Conservation (phyloP, 2,888 invertebrate species). For the Chaetoderma sp. region DNA sequence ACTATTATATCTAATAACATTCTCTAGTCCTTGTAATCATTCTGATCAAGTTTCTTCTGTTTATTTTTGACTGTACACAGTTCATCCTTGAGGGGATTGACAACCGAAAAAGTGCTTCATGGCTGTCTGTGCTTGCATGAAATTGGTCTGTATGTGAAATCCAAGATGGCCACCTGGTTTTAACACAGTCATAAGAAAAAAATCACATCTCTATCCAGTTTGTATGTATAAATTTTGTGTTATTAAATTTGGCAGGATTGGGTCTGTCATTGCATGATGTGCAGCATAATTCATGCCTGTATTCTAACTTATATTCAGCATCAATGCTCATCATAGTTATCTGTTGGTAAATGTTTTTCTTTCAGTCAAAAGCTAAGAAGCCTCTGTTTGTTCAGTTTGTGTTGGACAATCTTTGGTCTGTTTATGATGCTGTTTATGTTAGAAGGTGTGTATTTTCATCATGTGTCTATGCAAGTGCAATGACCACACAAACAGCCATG, state of each 20-base stretch:
- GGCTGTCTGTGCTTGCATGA: too few relatives aligned
- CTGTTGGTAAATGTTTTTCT: too few relatives aligned
- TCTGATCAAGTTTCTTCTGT: too few relatives aligned
- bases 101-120: too few relatives aligned
- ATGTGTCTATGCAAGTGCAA: neutral
- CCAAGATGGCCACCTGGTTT: too few relatives aligned
- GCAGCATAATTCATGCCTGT: too few relatives aligned
- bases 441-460: constrained; percentile 71
- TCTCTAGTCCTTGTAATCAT: neutral
- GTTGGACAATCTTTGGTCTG: constrained; percentile 89
- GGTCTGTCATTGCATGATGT: neutral
- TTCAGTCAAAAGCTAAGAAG: constrained; percentile 83
- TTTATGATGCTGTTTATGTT: constrained; percentile 86
- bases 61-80: too few relatives aligned
- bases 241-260: neutral
- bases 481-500: too few relatives aligned
- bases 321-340: too few relatives aligned
- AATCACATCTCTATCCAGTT: neutral
- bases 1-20: neutral
- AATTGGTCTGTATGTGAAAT: too few relatives aligned
- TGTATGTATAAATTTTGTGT: neutral
- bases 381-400: constrained; percentile 93
- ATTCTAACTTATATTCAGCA: too few relatives aligned
- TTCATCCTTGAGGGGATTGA: too few relatives aligned
- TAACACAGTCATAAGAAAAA: neutral